phyloP scores from a whole-genome alignment of 1,140 invertebrate species.

The Leucophenga varia region DNA sequence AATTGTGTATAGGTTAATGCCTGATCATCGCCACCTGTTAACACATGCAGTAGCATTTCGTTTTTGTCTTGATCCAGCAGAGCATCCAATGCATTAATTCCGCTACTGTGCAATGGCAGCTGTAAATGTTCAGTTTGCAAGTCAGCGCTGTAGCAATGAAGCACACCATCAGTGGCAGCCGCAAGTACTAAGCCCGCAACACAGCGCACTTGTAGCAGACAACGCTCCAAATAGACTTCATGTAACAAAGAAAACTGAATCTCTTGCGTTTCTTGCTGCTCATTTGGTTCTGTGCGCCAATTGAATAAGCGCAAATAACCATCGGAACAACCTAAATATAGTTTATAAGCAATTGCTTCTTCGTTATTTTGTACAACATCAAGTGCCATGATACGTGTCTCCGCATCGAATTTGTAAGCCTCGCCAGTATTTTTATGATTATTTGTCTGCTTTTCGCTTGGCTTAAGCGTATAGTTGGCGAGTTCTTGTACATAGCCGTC shows the following conservation, averaged over 20 bases:
- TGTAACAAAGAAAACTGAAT: constrained; percentile 2
- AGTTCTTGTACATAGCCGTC: constrained; percentile 21
- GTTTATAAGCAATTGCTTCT: constrained; percentile 13
- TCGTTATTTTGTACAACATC: constrained; percentile 9
- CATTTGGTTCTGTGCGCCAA: constrained; percentile 25
- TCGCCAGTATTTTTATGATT: neutral
- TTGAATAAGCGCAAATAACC: constrained; percentile 30
- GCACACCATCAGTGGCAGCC: constrained; percentile 38
- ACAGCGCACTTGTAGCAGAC: constrained; percentile 29
- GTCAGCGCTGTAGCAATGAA: constrained; percentile 27
- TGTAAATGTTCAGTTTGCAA: constrained; percentile 16
- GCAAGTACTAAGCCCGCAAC: constrained; percentile 19
- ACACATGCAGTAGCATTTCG: constrained; percentile 23
- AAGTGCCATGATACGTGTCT: constrained; percentile 44
- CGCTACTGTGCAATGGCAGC: constrained; percentile 31
- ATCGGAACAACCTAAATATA: constrained; percentile 38
- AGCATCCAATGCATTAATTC: constrained; percentile 40
- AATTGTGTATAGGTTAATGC: constrained; percentile 30
- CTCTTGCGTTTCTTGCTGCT: neutral
- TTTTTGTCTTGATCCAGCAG: neutral
- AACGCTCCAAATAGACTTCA: constrained; percentile 24
- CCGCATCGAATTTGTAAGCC: constrained; percentile 16
- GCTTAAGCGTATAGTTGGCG: constrained; percentile 22
- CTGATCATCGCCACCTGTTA: constrained; percentile 51
- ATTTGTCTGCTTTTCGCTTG: neutral